phyloP scores from a whole-genome alignment of 2,888 invertebrate species.

The Cataglyphis albicans region DNA sequence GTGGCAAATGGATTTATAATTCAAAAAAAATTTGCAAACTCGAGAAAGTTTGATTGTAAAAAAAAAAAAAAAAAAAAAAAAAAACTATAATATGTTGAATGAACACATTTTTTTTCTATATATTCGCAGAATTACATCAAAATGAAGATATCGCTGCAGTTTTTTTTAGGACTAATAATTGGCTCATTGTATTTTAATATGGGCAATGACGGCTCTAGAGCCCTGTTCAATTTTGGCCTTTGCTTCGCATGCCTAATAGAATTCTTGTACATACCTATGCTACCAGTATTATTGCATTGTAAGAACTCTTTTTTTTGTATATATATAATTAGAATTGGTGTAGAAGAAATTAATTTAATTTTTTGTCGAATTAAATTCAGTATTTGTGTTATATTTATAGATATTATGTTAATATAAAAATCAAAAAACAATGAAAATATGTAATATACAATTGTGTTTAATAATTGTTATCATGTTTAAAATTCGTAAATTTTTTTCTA shows the following conservation, averaged over 20 bases:
- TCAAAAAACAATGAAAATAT: not conserved
- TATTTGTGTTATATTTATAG: not conserved
- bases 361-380: not conserved
- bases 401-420: not conserved
- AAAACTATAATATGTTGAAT: not conserved
- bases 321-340: not conserved
- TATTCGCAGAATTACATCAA: constrained; percentile 89
- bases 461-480: not conserved
- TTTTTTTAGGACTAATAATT: constrained; percentile 90
- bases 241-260: constrained; percentile 93
- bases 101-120: not conserved
- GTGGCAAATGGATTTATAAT: no score
- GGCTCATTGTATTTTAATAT: constrained; percentile 91
- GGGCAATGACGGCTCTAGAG: constrained; percentile 93
- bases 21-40: not conserved
- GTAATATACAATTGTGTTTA: not conserved
- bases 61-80: not conserved
- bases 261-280: constrained; percentile 93
- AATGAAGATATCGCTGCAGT: constrained; percentile 89
- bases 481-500: not conserved
- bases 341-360: not conserved
- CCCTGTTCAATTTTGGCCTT: constrained; percentile 94
- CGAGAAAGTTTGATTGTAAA: not conserved
- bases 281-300: constrained; percentile 93
- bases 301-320: constrained; percentile 83